These are phyloP conservation scores for Orientallactaga sibirica DNA, from an alignment of 2,797 vertebrate genomes.

Conservation along the genomic window DNA sequence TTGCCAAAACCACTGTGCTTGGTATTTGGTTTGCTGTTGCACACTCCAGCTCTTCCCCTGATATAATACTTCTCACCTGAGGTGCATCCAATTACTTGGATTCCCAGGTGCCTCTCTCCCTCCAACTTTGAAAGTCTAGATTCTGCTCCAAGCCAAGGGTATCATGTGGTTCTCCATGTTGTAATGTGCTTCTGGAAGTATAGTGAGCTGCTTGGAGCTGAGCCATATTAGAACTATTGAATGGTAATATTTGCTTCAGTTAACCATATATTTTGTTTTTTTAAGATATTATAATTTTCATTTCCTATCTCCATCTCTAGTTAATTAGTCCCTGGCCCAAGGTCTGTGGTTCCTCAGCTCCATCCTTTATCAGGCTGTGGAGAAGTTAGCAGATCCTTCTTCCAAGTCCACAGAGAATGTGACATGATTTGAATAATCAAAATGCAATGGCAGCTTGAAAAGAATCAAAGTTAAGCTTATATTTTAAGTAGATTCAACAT, in stretches of 20 bases:
- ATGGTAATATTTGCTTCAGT: too few relatives aligned
- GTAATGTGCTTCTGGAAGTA: fast-evolving
- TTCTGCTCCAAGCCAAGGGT: neutral
- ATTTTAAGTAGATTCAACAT: neutral
- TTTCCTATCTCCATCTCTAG: neutral
- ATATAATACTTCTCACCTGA: neutral
- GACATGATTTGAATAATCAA: neutral
- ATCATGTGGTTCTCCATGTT: neutral
- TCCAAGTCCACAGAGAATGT: neutral
- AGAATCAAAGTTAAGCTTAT: neutral
- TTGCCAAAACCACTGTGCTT: too few relatives aligned
- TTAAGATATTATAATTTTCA: neutral
- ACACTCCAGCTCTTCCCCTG: neutral
- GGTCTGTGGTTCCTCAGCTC: neutral
- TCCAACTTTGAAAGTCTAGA: neutral
- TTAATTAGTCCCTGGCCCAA: neutral
- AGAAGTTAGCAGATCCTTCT: neutral
- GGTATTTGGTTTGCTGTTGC: neutral
- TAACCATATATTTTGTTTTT: neutral
- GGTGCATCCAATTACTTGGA: neutral
- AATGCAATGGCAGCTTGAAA: neutral
- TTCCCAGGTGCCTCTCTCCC: neutral
- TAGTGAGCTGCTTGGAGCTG: neutral
- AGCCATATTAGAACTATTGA: neutral
- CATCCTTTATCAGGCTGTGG: neutral